A percentile compares a stretch with the other conserved stretches of the same genome.
These are phyloP conservation scores for Crematogaster levior DNA, from an alignment of 2,888 invertebrate genomes.

Conservation along the genomic window DNA sequence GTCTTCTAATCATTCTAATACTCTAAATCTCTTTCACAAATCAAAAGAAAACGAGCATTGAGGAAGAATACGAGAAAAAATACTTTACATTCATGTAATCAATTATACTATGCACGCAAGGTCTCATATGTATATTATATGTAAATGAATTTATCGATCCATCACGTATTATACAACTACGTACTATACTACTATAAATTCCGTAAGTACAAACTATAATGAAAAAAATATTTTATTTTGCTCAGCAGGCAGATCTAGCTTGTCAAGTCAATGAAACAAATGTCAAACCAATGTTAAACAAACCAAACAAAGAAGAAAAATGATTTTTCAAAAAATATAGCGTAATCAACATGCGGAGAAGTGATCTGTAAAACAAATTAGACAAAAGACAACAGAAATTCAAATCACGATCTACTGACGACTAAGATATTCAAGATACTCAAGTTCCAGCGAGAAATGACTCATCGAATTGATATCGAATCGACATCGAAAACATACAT, in stretches of 20 bases:
- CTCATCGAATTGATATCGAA: too few species aligned
- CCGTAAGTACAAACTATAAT: background rate
- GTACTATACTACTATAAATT: too few species aligned
- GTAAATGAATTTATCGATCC: background rate
- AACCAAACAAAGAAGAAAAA: background rate
- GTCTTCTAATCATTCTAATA: background rate
- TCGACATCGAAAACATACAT: too few species aligned
- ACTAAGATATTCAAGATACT: constrained; percentile 10
- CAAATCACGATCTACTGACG: background rate
- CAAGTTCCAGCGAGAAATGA: background rate
- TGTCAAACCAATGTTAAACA: constrained; percentile 10
- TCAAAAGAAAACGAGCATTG: background rate
- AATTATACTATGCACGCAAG: background rate
- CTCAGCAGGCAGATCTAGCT: background rate
- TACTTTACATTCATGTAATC: background rate
- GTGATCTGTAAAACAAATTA: background rate
- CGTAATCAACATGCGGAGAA: background rate
- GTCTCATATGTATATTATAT: background rate
- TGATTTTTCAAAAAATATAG: background rate
- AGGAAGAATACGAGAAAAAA: background rate
- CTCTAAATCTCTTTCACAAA: background rate
- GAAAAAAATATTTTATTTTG: background rate
- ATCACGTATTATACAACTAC: background rate
- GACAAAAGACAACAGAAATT: background rate
- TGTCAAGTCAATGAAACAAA: too few species aligned